Conservation (phyloP, 2,113 vertebrate species). For the Perccottus glenii region DNA sequence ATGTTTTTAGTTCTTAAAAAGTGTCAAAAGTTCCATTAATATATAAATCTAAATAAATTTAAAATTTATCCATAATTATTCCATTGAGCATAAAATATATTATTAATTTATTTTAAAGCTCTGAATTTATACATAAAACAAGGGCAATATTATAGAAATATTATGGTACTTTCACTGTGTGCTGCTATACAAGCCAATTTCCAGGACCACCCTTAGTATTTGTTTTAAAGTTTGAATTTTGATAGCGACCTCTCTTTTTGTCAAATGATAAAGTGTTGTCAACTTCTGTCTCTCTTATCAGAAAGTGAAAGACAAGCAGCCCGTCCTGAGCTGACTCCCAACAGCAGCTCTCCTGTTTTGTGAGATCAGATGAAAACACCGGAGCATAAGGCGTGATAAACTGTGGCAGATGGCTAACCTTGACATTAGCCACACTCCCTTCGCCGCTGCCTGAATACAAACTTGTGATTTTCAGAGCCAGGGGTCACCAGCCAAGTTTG, state of each 20-base stretch:
- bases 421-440: conserved; percentile 46
- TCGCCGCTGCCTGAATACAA: conserved; percentile 25
- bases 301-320: conserved; percentile 56
- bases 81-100: no score
- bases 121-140: no score
- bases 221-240: not conserved
- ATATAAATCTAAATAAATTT: no score
- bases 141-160: no score
- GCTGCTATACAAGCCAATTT: not conserved
- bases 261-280: conserved; percentile 35
- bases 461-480: conserved; percentile 30
- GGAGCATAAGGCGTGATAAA: conserved; percentile 39
- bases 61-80: no score
- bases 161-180: no score
- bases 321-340: conserved; percentile 50
- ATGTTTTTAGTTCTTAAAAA: no score
- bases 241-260: not conserved
- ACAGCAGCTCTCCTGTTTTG: conserved; percentile 44
- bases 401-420: conserved; percentile 68
- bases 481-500: conserved; percentile 37
- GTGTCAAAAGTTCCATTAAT: no score
- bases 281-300: conserved; percentile 45
- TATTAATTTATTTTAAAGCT: no score
- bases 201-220: not conserved
- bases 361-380: conserved; percentile 45